A percentile compares a stretch with the other conserved stretches of the same genome.
phyloP scores from a whole-genome alignment of 2,888 invertebrate genomes.

The Penaeus monodon region DNA sequence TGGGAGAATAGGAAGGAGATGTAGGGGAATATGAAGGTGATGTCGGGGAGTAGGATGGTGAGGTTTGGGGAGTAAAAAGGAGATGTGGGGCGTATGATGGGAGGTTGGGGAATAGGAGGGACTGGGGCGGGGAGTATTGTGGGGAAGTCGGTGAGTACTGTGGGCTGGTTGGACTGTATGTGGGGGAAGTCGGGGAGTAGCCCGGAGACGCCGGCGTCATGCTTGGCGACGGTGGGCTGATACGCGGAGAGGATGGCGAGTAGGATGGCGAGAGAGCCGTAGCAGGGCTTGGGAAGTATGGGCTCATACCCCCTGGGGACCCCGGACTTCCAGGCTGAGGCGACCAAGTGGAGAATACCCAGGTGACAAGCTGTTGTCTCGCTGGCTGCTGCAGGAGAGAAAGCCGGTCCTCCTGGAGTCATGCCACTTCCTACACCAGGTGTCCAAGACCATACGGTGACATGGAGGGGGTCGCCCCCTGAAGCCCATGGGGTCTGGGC shows the following conservation, averaged over 20 bases:
- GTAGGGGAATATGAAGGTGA: conserved; percentile 83
- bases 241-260: conserved; percentile 70
- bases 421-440: conserved; percentile 85
- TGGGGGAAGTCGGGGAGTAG: conserved; percentile 89
- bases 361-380: conserved; percentile 93
- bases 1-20: conserved; percentile 80
- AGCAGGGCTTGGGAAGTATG: conserved; percentile 77
- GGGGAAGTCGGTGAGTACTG: conserved; percentile 78
- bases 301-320: conserved; percentile 84
- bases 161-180: conserved; percentile 77
- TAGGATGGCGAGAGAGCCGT: conserved; percentile 76
- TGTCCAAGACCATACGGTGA: conserved; percentile 63
- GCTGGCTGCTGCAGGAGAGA: conserved; percentile 94
- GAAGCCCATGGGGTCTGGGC: conserved; percentile 79
- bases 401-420: conserved; percentile 97
- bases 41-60: conserved; percentile 80
- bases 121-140: conserved; percentile 83
- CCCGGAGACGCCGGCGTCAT: conserved; percentile 79
- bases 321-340: conserved; percentile 75
- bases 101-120: conserved; percentile 81
- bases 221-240: conserved; percentile 69
- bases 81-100: conserved; percentile 75
- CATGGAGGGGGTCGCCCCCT: conserved; percentile 67
- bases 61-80: conserved; percentile 71
- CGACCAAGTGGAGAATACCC: conserved; percentile 78